Base-by-base conservation (phyloP, 2,888 invertebrate species). In the Zaprionus bogoriensis region DNA sequence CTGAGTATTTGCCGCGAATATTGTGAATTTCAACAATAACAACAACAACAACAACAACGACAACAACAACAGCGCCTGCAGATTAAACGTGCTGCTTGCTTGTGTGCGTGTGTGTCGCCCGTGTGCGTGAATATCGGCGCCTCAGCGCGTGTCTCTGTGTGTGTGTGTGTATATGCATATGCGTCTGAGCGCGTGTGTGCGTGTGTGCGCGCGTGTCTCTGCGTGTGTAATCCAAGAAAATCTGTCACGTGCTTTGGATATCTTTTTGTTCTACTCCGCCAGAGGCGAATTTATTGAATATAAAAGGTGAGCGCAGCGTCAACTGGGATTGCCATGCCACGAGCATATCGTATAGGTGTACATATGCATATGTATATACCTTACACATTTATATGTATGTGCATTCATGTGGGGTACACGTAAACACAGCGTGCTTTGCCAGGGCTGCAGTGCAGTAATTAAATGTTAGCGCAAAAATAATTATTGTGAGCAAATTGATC, bases 181-280 rank as follows among this genome's bases (percentile, higher is more conserved):
- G 62, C 47, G 54, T 58, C 27, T 28, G 50, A 17, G n/a, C 14
- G 38, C 44, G 1, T 50, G 20, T 22, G 46, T 59, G 59, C 62
- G 63, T 57, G 60, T 58, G 57, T 51, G 63, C 50, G 30, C 50
- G 48, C 41, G 48, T 57, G 50, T 54, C 57, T 50, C 69, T 64
- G 64, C 75, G 67, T 67, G 54, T 70, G 76, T 78, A 80, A 80
- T 78, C 81, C 80, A 68, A 67, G 71, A 73, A 83, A 84, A 80
- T 84, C 81, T 84, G 81, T 80, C 80, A 80, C 80, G 80, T 80
- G 77, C 81, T 78, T 76, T 67, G 80, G 84, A 80, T 80, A 80
- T 76, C 77, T 69, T 80, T 76, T 78, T 78, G 82, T 73, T 60
- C 69, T 60, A 69, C 68, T 46, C 67, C 74, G 38, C 58, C 52